phyloP scores from a whole-genome alignment of 2,797 vertebrate species.

The Emydoidea blandingii region DNA sequence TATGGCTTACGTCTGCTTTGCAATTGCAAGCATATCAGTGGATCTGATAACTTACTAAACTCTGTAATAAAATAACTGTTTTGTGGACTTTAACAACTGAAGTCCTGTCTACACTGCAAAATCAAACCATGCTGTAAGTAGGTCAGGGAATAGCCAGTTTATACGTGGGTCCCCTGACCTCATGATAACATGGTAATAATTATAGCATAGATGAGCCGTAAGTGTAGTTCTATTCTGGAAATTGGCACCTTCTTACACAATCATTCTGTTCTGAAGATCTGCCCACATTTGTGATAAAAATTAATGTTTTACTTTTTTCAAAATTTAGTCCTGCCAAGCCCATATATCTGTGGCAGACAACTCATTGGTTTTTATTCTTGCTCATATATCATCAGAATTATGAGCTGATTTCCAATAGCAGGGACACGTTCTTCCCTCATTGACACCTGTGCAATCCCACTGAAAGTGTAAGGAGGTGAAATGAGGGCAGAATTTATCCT shows the following conservation, averaged over 20 bases:
- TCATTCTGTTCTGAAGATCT: neutral
- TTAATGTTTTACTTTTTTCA: neutral
- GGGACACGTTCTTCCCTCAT: neutral
- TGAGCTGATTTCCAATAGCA: neutral
- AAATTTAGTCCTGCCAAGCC: neutral
- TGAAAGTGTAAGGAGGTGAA: neutral
- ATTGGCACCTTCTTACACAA: rapidly evolving
- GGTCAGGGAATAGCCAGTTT: neutral
- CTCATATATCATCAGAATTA: neutral
- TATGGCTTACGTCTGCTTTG: neutral
- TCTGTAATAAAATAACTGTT: neutral
- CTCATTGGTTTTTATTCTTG: rapidly evolving
- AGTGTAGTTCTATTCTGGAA: neutral
- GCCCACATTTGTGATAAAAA: neutral
- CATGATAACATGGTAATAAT: neutral
- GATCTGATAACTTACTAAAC: neutral
- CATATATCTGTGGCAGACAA: neutral
- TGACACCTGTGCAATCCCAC: rapidly evolving
- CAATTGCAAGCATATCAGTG: neutral
- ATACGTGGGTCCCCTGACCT: neutral
- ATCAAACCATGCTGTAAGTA: neutral
- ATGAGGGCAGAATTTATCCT: neutral
- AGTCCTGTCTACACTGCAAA: neutral
- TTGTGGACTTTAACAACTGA: neutral
- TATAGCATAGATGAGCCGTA: neutral